phyloP scores from a whole-genome alignment of 2,888 invertebrate genomes.

The Drosophila tanythrix region DNA sequence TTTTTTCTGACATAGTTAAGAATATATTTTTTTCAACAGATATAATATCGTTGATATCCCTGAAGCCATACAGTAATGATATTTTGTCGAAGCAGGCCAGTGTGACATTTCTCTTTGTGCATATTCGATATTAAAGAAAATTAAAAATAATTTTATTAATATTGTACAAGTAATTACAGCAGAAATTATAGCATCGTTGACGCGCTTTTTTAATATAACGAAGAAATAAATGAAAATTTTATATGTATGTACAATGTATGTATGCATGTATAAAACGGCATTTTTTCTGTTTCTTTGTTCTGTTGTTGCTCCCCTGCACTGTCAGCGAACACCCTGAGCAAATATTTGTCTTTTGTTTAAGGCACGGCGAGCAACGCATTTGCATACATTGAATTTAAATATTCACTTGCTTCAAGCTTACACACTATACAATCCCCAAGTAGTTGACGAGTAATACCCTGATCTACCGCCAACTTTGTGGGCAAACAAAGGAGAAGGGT shows the following conservation, averaged over 20 bases:
- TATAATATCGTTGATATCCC: not conserved
- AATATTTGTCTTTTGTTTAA: slow-evolving; percentile 54
- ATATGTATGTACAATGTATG: too few relatives aligned
- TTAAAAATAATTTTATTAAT: not conserved
- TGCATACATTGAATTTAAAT: slow-evolving; percentile 72
- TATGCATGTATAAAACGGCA: not conserved
- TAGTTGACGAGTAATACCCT: slow-evolving; percentile 15
- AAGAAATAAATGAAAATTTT: not conserved
- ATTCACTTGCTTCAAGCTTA: slow-evolving; percentile 66
- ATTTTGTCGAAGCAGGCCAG: not conserved
- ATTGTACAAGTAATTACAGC: not conserved
- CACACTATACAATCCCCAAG: slow-evolving; percentile 36
- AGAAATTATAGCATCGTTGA: too few relatives aligned
- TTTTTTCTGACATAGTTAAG: not conserved
- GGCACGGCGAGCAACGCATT: slow-evolving; percentile 48
- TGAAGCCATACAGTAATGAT: not conserved
- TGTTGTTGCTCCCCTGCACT: slow-evolving; percentile 11
- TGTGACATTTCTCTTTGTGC: not conserved
- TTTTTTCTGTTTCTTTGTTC: not conserved
- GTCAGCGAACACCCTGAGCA: slow-evolving; percentile 20
- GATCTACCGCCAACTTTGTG: not conserved
- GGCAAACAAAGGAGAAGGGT: slow-evolving; percentile 34
- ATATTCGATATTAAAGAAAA: not conserved
- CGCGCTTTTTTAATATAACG: too few relatives aligned
- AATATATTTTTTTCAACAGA: not conserved